phyloP scores from a whole-genome alignment of 2,797 vertebrate genomes.

The Phrynocephalus guinanensis region DNA sequence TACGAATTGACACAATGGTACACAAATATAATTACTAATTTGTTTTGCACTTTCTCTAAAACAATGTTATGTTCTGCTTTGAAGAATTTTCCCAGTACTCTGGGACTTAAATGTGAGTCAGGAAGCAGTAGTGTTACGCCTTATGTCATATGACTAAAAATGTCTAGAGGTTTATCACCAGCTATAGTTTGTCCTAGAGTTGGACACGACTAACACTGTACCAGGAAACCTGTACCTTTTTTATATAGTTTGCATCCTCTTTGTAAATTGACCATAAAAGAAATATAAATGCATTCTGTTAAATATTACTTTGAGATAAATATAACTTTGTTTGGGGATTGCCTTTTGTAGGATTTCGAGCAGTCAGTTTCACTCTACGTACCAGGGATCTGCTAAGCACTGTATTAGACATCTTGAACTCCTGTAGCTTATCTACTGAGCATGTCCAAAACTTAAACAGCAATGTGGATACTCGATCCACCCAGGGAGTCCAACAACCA shows the following conservation, averaged over 20 bases:
- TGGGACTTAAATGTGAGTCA: not conserved
- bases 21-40: not conserved
- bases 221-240: too few species aligned
- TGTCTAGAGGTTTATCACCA: not conserved
- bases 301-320: slow-evolving; percentile 35
- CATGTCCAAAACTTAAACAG: slow-evolving; percentile 82
- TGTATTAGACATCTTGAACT: slow-evolving; percentile 90
- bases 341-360: slow-evolving; percentile 87
- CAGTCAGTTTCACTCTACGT: slow-evolving; percentile 91
- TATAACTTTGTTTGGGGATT: slow-evolving; percentile 63
- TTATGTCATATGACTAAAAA: not conserved
- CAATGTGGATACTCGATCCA: slow-evolving; percentile 65
- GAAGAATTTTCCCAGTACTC: not conserved
- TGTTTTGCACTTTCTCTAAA: not conserved
- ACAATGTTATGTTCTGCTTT: not conserved
- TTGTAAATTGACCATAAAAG: slow-evolving; percentile 21
- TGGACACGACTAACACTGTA: too few species aligned
- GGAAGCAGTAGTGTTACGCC: not conserved
- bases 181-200: not conserved
- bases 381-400: slow-evolving; percentile 90
- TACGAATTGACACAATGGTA: too few species aligned
- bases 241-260: not conserved
- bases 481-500: slow-evolving; percentile 61
- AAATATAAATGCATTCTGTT: slow-evolving; percentile 42
- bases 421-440: slow-evolving; percentile 91